Conservation (phyloP, 2,797 vertebrate species). For the Limnodromus scolopaceus region DNA sequence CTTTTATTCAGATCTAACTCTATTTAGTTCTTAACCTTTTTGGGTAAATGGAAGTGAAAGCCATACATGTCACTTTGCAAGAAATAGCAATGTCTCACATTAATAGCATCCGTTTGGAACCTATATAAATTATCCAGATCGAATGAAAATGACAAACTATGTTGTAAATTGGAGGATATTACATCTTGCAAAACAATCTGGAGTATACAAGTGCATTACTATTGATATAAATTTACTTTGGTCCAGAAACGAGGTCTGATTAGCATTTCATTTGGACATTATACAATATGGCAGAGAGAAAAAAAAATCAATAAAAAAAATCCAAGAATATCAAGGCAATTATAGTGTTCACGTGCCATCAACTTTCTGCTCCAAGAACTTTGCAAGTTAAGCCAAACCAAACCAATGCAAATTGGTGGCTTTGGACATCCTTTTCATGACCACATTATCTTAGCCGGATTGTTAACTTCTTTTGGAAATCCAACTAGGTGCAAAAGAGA, state of each 20-base stretch:
- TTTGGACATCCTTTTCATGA: conserved; percentile 89
- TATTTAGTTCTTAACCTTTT: conserved; percentile 3
- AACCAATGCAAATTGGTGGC: conserved; percentile 89
- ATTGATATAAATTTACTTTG: conserved; percentile 67
- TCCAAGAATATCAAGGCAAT: conserved; percentile 86
- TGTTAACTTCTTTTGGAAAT: conserved; percentile 90
- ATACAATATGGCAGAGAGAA: conserved; percentile 83
- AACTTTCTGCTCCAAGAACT: conserved; percentile 88
- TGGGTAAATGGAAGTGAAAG: conserved; percentile 13
- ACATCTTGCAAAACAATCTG: conserved; percentile 61
- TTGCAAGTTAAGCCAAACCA: conserved; percentile 88
- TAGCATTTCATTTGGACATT: conserved; percentile 77
- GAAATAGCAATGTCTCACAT: conserved; percentile 22
- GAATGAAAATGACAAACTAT: conserved; percentile 63
- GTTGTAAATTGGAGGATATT: conserved; percentile 46
- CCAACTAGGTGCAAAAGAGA: conserved; percentile 76
- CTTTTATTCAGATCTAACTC: conserved; percentile 35
- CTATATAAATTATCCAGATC: conserved; percentile 37
- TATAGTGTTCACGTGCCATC: conserved; percentile 87
- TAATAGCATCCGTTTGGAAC: conserved; percentile 40
- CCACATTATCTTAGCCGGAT: conserved; percentile 88
- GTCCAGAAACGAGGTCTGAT: conserved; percentile 77
- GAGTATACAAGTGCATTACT: conserved; percentile 49
- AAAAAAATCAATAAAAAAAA: conserved; percentile 49
- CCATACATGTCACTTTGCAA: background rate